Conservation (phyloP, 2,113 vertebrate species). For the Anoura caudifer region DNA sequence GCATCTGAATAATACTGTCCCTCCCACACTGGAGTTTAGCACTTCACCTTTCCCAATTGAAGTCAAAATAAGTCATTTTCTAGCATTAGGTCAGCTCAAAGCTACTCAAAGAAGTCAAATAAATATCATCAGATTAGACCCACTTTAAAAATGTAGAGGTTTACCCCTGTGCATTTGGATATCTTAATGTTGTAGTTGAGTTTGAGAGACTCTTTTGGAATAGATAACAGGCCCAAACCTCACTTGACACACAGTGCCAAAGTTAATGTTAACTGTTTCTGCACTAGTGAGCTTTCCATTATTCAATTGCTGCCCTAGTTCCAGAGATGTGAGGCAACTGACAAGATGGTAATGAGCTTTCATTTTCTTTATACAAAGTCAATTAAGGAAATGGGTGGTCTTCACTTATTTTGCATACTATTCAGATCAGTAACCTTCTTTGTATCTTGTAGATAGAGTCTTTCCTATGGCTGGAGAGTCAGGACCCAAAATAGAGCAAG, state of each 20-base stretch:
- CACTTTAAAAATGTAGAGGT: background rate
- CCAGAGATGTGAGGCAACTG: constrained; percentile 44
- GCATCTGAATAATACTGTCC: background rate
- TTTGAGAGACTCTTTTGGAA: background rate
- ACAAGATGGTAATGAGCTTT: constrained; percentile 54
- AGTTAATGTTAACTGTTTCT: constrained; percentile 68
- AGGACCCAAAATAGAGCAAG: constrained; percentile 29
- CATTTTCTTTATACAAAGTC: constrained; percentile 49
- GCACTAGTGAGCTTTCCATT: constrained; percentile 46
- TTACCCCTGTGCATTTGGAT: background rate
- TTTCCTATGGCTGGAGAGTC: background rate
- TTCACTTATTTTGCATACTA: constrained; percentile 49
- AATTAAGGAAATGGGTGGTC: constrained; percentile 59
- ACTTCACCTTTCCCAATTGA: background rate
- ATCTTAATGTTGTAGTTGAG: background rate
- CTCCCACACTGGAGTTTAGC: background rate
- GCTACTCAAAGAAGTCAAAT: background rate
- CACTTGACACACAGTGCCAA: constrained; percentile 17
- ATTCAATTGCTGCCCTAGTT: constrained; percentile 28
- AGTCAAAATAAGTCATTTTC: background rate
- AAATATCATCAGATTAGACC: background rate
- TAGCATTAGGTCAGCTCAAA: background rate
- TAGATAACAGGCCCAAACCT: constrained; percentile 31
- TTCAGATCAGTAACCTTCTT: constrained; percentile 51
- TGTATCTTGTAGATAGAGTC: constrained; percentile 21